phyloP scores from a whole-genome alignment of 1,140 invertebrate genomes.

The Bilobella aurantiaca region DNA sequence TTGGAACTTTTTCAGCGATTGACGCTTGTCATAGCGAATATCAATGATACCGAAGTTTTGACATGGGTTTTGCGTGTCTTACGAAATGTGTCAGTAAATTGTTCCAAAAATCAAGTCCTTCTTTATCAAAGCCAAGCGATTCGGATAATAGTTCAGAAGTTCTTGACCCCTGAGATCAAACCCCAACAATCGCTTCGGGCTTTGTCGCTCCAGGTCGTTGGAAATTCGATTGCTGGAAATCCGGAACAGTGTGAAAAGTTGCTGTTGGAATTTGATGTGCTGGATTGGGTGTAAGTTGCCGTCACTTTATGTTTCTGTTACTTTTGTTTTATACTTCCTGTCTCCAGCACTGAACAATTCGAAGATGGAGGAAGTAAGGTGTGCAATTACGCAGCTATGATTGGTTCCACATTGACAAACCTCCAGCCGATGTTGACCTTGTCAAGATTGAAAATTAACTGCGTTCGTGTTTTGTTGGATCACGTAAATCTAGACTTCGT shows the following conservation, averaged over 20 bases:
- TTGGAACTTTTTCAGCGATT: background rate
- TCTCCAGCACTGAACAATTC: background rate
- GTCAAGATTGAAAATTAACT: background rate
- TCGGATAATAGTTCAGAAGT: background rate
- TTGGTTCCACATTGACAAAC: background rate
- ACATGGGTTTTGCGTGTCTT: constrained; percentile 3
- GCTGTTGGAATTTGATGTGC: background rate
- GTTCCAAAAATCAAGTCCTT: constrained; percentile 9
- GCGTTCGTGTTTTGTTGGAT: background rate
- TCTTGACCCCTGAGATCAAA: background rate
- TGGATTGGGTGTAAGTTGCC: background rate
- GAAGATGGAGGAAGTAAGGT: background rate
- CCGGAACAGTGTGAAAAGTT: constrained; percentile 12
- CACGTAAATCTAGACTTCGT: background rate
- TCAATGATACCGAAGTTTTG: background rate
- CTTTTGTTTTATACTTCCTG: too few species aligned
- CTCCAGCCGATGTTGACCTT: background rate
- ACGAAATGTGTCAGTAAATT: constrained; percentile 6
- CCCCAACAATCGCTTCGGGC: background rate
- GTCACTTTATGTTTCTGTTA: too few species aligned
- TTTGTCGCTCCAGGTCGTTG: constrained; percentile 33
- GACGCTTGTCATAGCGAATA: background rate
- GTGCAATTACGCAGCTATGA: background rate
- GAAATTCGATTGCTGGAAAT: constrained; percentile 34
- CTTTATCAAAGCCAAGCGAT: background rate